Evolutionary conservation across 2,797 vertebrate species (phyloP).

Genomic region (Morus bassanus): DNA sequence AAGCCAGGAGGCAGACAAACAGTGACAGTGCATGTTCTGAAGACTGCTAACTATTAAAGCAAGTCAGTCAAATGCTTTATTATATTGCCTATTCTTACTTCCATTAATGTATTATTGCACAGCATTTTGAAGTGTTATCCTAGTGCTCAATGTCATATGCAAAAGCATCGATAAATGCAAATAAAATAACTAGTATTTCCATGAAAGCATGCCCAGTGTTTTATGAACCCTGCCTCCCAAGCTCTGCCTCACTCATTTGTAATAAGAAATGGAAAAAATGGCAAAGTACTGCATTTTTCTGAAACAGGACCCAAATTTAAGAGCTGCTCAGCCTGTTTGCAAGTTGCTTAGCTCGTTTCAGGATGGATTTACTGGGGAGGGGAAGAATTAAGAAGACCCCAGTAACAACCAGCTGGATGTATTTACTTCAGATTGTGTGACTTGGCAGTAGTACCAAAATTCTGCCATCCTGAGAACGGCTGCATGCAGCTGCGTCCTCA

Average conservation of each 20-base stretch:
- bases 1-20: background rate
- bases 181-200: background rate
- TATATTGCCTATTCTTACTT: background rate
- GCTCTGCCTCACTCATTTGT: background rate
- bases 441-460: background rate
- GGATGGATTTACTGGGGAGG: background rate
- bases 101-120: background rate
- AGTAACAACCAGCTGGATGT: background rate
- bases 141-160: background rate
- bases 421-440: background rate
- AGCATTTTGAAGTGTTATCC: background rate
- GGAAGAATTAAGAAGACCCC: background rate
- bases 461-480: background rate
- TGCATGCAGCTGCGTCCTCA: background rate
- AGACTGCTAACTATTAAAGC: background rate
- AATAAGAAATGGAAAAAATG: background rate
- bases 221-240: background rate
- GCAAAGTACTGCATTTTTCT: background rate
- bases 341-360: background rate
- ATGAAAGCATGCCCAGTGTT: background rate
- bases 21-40: background rate
- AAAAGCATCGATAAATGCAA: background rate
- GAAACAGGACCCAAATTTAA: background rate
- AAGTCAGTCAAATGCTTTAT: background rate
- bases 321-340: background rate